Evolutionary conservation across 2,888 invertebrate species (phyloP).

Genomic region (Parasteatoda lunata): DNA sequence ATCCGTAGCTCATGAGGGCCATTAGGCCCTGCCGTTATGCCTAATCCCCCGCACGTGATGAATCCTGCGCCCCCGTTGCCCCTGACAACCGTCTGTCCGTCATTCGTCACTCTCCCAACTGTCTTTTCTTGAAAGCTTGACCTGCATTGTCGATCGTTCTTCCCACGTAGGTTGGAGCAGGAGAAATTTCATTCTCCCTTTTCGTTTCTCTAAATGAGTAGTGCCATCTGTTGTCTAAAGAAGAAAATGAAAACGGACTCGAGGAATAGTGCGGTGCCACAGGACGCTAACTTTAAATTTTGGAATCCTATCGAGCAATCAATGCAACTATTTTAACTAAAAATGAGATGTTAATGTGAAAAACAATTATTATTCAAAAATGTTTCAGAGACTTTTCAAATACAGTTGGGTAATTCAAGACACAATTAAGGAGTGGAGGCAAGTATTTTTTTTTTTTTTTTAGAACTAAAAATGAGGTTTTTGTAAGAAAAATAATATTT

Average conservation of each 20-base stretch:
- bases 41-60: constrained; percentile 68
- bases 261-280: neutral
- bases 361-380: too few species aligned
- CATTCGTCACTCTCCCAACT: constrained; percentile 66
- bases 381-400: too few species aligned
- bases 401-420: too few species aligned
- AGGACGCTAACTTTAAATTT: too few species aligned
- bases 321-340: too few species aligned
- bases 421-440: too few species aligned
- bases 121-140: constrained; percentile 59
- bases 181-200: neutral
- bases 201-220: neutral
- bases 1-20: constrained; percentile 68
- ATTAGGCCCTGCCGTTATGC: constrained; percentile 68
- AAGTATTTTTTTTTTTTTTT: too few species aligned
- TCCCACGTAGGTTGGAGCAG: constrained; percentile 41
- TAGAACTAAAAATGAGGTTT: too few species aligned
- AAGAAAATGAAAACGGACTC: constrained; percentile 30
- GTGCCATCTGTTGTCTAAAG: constrained; percentile 29
- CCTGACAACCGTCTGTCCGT: constrained; percentile 67
- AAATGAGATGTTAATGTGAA: too few species aligned
- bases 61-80: constrained; percentile 63
- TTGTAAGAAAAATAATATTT: too few species aligned
- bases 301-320: too few species aligned
- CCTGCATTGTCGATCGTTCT: constrained; percentile 55